A percentile compares a stretch with the other conserved stretches of the same genome.
Conservation (phyloP, 1,140 invertebrate genomes). For the Drosophila obscura region DNA sequence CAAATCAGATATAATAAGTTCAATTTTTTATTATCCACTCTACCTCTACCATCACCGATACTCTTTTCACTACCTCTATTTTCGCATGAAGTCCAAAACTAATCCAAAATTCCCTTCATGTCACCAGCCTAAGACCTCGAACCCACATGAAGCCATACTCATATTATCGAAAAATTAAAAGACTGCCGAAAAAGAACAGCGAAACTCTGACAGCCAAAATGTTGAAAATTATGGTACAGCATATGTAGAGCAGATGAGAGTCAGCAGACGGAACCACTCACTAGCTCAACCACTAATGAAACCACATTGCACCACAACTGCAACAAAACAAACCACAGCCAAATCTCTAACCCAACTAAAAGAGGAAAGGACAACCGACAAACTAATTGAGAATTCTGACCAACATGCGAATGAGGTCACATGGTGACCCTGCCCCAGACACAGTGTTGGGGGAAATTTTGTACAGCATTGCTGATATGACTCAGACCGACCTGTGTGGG, state of each 20-base stretch:
- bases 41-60: too few species aligned
- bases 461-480: slow-evolving; percentile 7
- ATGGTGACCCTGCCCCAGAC: neutral
- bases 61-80: too few species aligned
- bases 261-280: neutral
- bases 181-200: slow-evolving; percentile 20
- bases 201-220: slow-evolving; percentile 15
- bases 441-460: slow-evolving; percentile 13
- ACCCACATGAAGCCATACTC: neutral
- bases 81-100: too few species aligned
- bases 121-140: too few species aligned
- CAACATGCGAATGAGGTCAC: slow-evolving; percentile 54
- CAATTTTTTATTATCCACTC: too few species aligned
- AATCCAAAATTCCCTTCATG: too few species aligned
- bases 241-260: too few species aligned
- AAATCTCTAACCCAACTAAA: slow-evolving; percentile 7
- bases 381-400: slow-evolving; percentile 56
- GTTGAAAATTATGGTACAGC: slow-evolving; percentile 43
- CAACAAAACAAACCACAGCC: too few species aligned
- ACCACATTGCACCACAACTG: slow-evolving; percentile 43
- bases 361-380: slow-evolving; percentile 7
- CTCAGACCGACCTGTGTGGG: neutral
- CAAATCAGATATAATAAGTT: too few species aligned
- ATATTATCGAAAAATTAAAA: too few species aligned
- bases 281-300: slow-evolving; percentile 47